Base-by-base conservation (phyloP, 2,113 vertebrate species). In the Dascyllus trimaculatus region DNA sequence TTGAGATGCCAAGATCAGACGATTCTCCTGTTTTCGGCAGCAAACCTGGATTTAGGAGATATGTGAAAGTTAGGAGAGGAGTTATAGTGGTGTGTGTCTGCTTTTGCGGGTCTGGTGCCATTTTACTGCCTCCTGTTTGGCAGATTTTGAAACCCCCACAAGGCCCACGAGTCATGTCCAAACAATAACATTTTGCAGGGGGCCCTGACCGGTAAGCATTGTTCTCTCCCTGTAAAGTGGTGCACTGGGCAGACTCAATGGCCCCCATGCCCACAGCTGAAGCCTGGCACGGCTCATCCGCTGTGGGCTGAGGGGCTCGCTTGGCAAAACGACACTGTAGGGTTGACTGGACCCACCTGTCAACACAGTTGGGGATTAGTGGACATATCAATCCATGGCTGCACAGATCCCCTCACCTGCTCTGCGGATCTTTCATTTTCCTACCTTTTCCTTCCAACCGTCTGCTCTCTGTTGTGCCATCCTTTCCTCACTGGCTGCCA, bases 271-370 rank as follows among this genome's bases (percentile, higher is more conserved):
- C 78, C 64, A 54, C 40, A 70, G 75, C 61, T 58, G 24, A 76
- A 54, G 64, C 75, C 71, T 79, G 79, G 75, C 80, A 58, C 32
- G 29, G 29, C 69, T 8, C 21, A 14, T 56, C 61, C 48, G 2
- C 71, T 3, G 21, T 49, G 71, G 73, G 79, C 64, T 0, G n/a
- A 73, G 45, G 67, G 75, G 61, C 59, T 74, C 9, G 17, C 54
- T 63, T 89, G 88, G 86, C 81, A 77, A 49, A 48, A 21, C 52
- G 46, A 58, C 70, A 71, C 9, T 35, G 73, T 35, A 65, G 69
- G 87, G 83, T 82, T 64, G 82, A 85, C 82, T 76, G 75, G 84
- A 79, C 69, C 84, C 84, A 83, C 82, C 90, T 91, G 85, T 88
- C 76, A 63, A 76, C 84, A 73, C 82, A 67, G 78, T 21, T 0